These are phyloP conservation scores for Hypsopygia costalis DNA, from an alignment of 2,888 invertebrate species.

Conservation along the genomic window DNA sequence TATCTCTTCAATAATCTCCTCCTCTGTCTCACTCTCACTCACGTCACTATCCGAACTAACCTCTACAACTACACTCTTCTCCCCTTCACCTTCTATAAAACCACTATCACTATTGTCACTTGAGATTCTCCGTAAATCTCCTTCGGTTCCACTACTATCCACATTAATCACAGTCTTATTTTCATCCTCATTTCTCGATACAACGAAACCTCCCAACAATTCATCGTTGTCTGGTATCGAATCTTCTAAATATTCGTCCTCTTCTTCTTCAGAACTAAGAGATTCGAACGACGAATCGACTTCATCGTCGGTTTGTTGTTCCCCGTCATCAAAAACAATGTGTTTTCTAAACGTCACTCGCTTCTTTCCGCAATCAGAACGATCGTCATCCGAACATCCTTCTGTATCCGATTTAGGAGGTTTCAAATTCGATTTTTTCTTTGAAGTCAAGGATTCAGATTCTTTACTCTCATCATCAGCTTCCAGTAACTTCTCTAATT, in stretches of 20 bases:
- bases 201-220: slow-evolving; percentile 40
- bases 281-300: slow-evolving; percentile 67
- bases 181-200: slow-evolving; percentile 34
- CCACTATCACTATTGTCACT: slow-evolving; percentile 77
- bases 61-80: slow-evolving; percentile 31
- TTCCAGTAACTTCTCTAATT: slow-evolving; percentile 52
- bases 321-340: slow-evolving; percentile 75
- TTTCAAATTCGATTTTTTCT: slow-evolving; percentile 67
- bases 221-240: slow-evolving; percentile 50
- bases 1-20: slow-evolving; percentile 47
- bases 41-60: slow-evolving; percentile 28
- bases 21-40: slow-evolving; percentile 48
- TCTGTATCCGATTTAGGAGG: slow-evolving; percentile 63
- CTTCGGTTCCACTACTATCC: slow-evolving; percentile 29
- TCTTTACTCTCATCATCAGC: slow-evolving; percentile 27
- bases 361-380: slow-evolving; percentile 68
- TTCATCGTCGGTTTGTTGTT: slow-evolving; percentile 70
- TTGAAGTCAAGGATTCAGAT: slow-evolving; percentile 43
- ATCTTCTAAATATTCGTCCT: slow-evolving; percentile 58
- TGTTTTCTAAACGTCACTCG: slow-evolving; percentile 71
- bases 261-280: slow-evolving; percentile 55
- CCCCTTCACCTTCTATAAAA: slow-evolving; percentile 65
- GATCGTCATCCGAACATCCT: slow-evolving; percentile 66
- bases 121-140: slow-evolving; percentile 51
- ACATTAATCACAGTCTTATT: slow-evolving; percentile 59